Percentiles rank a stretch among this genome's conserved stretches.
Evolutionary conservation across 1,140 invertebrate genomes (phyloP).

Genomic region (Diabrotica virgifera): DNA sequence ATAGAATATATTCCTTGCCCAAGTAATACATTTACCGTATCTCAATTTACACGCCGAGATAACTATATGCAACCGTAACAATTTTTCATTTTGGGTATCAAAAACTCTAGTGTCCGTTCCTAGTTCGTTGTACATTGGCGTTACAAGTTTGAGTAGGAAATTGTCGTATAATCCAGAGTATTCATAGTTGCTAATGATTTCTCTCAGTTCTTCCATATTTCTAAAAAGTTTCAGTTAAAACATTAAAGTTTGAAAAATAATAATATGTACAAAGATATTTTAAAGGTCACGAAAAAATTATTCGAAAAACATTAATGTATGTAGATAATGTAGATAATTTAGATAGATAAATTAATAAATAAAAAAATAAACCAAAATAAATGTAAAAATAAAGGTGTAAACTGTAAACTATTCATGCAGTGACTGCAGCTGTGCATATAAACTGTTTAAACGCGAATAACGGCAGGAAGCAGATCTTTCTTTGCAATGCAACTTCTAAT

Average conservation of each 20-base stretch:
- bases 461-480: no score
- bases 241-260: not conserved
- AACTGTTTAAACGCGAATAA: no score
- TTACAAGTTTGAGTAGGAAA: conserved; percentile 39
- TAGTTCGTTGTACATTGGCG: conserved; percentile 35
- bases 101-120: conserved; percentile 29
- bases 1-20: conserved; percentile 35
- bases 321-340: no score
- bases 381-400: no score
- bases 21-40: conserved; percentile 37
- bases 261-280: not conserved
- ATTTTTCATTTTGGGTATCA: conserved; percentile 40
- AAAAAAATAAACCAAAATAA: no score
- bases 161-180: conserved; percentile 39
- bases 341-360: no score
- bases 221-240: not conserved
- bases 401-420: no score
- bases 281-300: no score
- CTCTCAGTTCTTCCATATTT: conserved; percentile 31
- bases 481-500: no score
- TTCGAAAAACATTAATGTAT: no score
- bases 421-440: no score
- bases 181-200: conserved; percentile 38
- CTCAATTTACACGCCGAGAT: conserved; percentile 37
- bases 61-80: conserved; percentile 34